Conservation (phyloP, 2,888 invertebrate genomes). For the Conops quadrifasciatus region DNA sequence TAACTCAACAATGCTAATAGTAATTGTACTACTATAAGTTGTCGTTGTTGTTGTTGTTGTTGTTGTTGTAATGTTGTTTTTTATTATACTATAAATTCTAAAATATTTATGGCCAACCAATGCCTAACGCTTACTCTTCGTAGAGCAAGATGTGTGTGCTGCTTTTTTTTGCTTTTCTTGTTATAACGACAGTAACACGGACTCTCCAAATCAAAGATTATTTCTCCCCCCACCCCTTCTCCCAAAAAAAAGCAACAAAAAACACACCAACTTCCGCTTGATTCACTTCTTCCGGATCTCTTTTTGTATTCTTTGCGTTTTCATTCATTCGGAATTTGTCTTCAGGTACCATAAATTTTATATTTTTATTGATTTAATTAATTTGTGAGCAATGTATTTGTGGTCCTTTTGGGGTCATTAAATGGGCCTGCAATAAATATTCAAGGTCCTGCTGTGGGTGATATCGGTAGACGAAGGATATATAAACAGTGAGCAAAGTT, state of each 20-base stretch:
- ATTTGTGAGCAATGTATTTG: slow-evolving; percentile 32
- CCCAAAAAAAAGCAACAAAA: not conserved
- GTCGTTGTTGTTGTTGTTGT: not conserved
- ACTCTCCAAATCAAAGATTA: not conserved
- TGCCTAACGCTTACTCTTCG: no score
- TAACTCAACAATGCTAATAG: no score
- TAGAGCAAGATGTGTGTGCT: no score
- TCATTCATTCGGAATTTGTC: slow-evolving; percentile 26
- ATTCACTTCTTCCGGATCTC: not conserved
- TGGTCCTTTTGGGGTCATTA: not conserved
- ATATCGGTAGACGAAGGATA: no score
- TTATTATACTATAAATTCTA: not conserved
- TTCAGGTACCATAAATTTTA: slow-evolving; percentile 35
- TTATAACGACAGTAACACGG: no score
- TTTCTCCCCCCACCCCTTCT: not conserved
- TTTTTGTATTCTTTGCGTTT: not conserved
- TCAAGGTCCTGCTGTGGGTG: not conserved
- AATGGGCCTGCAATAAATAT: slow-evolving; percentile 11
- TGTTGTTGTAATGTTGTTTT: no score
- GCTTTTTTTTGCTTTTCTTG: no score
- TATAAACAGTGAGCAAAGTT: no score
- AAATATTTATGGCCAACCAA: not conserved
- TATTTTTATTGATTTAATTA: slow-evolving; percentile 39
- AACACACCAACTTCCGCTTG: slow-evolving; percentile 1
- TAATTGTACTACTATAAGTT: no score